Percentiles rank a stretch among this genome's conserved stretches.
Evolutionary conservation across 2,888 invertebrate genomes (phyloP).

Genomic region (Apamea crenata): DNA sequence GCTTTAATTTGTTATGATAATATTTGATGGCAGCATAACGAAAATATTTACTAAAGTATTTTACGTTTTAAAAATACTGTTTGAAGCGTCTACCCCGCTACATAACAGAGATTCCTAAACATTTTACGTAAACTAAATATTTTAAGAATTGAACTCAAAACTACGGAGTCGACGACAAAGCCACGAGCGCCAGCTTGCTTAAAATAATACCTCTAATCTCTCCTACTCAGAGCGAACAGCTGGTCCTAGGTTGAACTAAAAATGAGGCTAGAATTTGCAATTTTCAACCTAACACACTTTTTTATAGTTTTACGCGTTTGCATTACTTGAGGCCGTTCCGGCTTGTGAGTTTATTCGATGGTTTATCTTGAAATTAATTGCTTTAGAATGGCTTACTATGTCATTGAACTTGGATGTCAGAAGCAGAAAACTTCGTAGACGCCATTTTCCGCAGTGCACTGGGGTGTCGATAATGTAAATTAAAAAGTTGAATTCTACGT

Average conservation of each 20-base stretch:
- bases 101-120: conserved; percentile 33
- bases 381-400: background rate
- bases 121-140: conserved; percentile 38
- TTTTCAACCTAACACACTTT: conserved; percentile 47
- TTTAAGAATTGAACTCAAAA: conserved; percentile 54
- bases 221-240: conserved; percentile 67
- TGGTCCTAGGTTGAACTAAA: conserved; percentile 63
- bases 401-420: conserved; percentile 5
- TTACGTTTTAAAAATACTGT: conserved; percentile 2
- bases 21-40: too few relatives aligned
- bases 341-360: background rate
- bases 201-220: conserved; percentile 76
- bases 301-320: conserved; percentile 26
- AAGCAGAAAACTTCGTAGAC: background rate
- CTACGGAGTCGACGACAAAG: conserved; percentile 49
- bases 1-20: background rate
- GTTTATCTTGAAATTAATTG: background rate
- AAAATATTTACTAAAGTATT: conserved; percentile 5
- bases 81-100: background rate
- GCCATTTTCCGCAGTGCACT: background rate
- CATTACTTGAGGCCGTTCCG: conserved; percentile 17
- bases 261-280: conserved; percentile 58
- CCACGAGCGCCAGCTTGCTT: conserved; percentile 62
- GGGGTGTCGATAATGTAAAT: conserved; percentile 5
- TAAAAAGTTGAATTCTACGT: background rate